phyloP scores from a whole-genome alignment of 2,888 invertebrate species.

The Noctua pronuba region DNA sequence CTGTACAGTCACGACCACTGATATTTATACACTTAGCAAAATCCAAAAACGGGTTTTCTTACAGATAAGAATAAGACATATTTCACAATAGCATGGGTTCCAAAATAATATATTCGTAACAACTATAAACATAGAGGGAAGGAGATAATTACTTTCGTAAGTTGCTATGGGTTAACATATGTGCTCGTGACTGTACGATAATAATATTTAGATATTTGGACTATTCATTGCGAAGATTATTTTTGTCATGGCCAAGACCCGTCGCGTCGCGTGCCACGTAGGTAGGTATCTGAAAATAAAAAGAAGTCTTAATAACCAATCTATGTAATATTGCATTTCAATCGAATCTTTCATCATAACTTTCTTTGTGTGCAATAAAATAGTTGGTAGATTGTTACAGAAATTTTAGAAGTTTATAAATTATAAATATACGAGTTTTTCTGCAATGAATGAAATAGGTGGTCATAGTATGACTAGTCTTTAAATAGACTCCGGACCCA shows the following conservation, averaged over 20 bases:
- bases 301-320: background rate
- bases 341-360: background rate
- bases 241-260: background rate
- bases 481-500: too few species aligned
- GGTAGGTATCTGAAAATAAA: background rate
- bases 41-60: background rate
- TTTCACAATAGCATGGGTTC: background rate
- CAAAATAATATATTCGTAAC: background rate
- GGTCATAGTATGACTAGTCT: too few species aligned
- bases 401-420: background rate
- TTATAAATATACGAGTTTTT: background rate
- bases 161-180: background rate
- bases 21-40: background rate
- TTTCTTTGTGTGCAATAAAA: background rate
- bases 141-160: background rate
- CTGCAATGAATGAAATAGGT: too few species aligned
- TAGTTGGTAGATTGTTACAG: background rate
- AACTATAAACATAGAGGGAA: background rate
- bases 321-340: constrained; percentile 7
- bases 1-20: background rate
- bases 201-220: constrained; percentile 28
- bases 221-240: constrained; percentile 16
- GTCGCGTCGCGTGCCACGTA: background rate
- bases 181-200: background rate
- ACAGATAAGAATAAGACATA: background rate